These are phyloP conservation scores for Thereva nobilitata DNA, from an alignment of 2,888 invertebrate species.

Conservation along the genomic window DNA sequence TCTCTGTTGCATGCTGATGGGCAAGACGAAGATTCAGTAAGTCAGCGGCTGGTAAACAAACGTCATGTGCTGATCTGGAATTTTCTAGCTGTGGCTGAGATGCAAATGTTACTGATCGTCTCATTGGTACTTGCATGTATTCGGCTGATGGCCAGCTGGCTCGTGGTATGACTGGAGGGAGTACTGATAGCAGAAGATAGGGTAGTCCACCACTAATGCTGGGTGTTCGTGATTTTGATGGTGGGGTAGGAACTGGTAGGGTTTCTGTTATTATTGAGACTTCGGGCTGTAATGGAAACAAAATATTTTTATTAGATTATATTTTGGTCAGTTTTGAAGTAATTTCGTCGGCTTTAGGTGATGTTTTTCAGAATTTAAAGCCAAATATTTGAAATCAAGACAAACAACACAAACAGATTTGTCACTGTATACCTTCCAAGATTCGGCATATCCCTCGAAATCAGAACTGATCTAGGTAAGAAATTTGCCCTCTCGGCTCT, in stretches of 20 bases:
- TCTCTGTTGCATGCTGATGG: slow-evolving; percentile 61
- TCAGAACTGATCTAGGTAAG: too few species aligned
- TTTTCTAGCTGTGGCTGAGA: slow-evolving; percentile 69
- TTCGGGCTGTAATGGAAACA: slow-evolving; percentile 49
- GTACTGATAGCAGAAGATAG: slow-evolving; percentile 70
- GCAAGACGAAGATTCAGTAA: slow-evolving; percentile 63
- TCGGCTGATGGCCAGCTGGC: slow-evolving; percentile 79
- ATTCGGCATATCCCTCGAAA: too few species aligned
- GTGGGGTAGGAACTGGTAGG: slow-evolving; percentile 26
- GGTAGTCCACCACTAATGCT: slow-evolving; percentile 73
- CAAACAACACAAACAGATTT: too few species aligned
- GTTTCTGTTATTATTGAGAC: slow-evolving; percentile 51
- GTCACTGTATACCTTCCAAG: too few species aligned
- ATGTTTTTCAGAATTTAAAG: too few species aligned
- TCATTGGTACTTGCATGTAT: slow-evolving; percentile 62
- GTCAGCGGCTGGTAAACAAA: slow-evolving; percentile 64
- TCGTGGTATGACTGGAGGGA: slow-evolving; percentile 75
- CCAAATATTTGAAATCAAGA: too few species aligned
- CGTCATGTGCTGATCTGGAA: slow-evolving; percentile 47
- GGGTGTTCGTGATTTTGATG: slow-evolving; percentile 61
- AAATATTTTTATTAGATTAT: background rate
- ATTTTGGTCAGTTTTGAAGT: background rate
- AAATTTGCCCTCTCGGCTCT: too few species aligned
- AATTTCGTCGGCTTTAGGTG: background rate
- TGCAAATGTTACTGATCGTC: slow-evolving; percentile 68